These are phyloP conservation scores for Drepanosiphum platanoidis DNA, from an alignment of 2,888 invertebrate genomes.

Conservation along the genomic window DNA sequence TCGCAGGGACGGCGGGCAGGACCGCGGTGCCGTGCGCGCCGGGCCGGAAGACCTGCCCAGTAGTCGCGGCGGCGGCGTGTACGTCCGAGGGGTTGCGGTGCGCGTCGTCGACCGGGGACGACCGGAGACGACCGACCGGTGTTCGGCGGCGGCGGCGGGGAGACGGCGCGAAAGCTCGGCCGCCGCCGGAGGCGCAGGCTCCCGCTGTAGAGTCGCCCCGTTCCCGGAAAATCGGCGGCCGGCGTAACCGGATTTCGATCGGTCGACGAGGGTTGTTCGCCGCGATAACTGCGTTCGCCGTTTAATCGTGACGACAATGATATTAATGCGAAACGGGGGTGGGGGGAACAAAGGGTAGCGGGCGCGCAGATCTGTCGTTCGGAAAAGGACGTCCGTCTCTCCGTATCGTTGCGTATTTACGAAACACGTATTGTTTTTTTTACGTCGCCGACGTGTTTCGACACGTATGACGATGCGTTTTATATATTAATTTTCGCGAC, in stretches of 20 bases:
- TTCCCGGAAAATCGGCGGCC: constrained; percentile 40
- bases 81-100: not conserved
- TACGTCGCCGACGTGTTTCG: no score
- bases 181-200: not conserved
- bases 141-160: not conserved
- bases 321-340: no score
- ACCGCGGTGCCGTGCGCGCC: constrained; percentile 24
- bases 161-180: not conserved
- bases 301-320: not conserved
- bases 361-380: not conserved
- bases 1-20: not conserved
- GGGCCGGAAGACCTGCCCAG: constrained; percentile 59
- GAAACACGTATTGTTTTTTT: not conserved
- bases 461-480: no score
- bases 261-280: not conserved
- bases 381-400: no score
- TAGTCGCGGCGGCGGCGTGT: constrained; percentile 58
- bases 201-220: not conserved
- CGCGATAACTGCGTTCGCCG: not conserved
- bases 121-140: not conserved
- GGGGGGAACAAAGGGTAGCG: no score
- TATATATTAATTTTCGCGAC: no score
- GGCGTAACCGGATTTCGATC: constrained; percentile 53
- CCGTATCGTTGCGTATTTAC: no score
- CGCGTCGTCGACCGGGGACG: not conserved